Percentiles rank a stretch among this genome's conserved stretches.
Evolutionary conservation across 2,797 vertebrate genomes (phyloP).

Genomic region (Yasuhikotakia modesta): DNA sequence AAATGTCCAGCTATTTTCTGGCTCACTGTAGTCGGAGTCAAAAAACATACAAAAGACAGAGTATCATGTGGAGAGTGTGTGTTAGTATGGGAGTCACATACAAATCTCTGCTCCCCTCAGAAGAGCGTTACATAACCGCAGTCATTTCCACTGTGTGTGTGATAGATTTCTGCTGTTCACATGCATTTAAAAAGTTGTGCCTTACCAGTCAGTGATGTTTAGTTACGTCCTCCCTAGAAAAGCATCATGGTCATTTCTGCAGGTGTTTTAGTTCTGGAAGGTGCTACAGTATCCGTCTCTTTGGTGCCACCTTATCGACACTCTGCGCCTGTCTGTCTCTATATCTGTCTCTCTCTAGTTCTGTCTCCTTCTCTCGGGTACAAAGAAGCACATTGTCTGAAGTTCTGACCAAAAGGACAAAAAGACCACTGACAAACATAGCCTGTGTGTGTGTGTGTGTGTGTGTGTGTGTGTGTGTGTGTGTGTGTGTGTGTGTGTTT

Average conservation of each 20-base stretch:
- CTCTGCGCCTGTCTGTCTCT: conserved; percentile 50
- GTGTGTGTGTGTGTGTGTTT: conserved; percentile 54
- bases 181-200: neutral
- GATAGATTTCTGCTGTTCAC: neutral
- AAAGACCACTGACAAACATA: conserved; percentile 75
- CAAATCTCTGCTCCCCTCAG: neutral
- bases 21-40: neutral
- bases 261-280: neutral
- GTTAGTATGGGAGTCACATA: neutral
- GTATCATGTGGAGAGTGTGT: no score
- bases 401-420: conserved; percentile 76
- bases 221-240: neutral
- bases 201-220: neutral
- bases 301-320: neutral
- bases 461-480: conserved; percentile 42
- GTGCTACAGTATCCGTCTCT: neutral
- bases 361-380: conserved; percentile 56
- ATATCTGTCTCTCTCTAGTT: conserved; percentile 29
- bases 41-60: neutral
- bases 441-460: conserved; percentile 60
- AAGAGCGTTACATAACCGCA: neutral
- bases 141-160: neutral
- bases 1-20: no score
- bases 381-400: conserved; percentile 79
- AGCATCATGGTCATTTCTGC: neutral